Conservation (phyloP, 2,113 vertebrate genomes). For the Natator depressus region DNA sequence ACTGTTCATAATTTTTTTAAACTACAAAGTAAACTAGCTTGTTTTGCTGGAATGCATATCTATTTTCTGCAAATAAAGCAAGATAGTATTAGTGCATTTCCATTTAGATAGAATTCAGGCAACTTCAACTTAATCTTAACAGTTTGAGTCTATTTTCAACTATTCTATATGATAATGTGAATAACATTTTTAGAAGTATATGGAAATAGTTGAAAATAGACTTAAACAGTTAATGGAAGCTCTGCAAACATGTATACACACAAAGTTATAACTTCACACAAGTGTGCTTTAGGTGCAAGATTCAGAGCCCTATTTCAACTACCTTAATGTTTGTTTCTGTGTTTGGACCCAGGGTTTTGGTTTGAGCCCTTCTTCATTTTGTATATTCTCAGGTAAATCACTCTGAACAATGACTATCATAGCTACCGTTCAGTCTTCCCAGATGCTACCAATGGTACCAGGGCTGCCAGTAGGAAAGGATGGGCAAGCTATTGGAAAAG, state of each 20-base stretch:
- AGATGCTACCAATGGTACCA: neutral
- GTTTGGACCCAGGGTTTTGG: neutral
- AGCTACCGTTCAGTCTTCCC: neutral
- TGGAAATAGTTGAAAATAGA: neutral
- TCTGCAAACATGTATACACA: neutral
- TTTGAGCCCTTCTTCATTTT: no score
- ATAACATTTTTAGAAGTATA: neutral
- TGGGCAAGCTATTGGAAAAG: neutral
- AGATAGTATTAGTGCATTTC: neutral
- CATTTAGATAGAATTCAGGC: neutral
- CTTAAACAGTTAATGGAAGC: neutral
- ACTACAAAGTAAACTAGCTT: neutral
- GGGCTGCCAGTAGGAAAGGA: fast-evolving
- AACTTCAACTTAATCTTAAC: neutral
- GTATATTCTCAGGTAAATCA: neutral
- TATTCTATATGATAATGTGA: neutral
- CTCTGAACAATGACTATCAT: fast-evolving
- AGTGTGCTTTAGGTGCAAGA: neutral
- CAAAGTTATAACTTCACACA: neutral
- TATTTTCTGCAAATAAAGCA: neutral
- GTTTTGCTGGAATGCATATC: neutral
- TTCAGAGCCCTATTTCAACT: neutral
- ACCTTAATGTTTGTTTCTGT: neutral
- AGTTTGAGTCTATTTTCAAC: neutral
- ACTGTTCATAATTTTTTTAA: neutral